A percentile compares a stretch with the other conserved stretches of the same genome.
These are phyloP conservation scores for Heliornis fulica DNA, from an alignment of 2,113 vertebrate genomes.

Conservation along the genomic window DNA sequence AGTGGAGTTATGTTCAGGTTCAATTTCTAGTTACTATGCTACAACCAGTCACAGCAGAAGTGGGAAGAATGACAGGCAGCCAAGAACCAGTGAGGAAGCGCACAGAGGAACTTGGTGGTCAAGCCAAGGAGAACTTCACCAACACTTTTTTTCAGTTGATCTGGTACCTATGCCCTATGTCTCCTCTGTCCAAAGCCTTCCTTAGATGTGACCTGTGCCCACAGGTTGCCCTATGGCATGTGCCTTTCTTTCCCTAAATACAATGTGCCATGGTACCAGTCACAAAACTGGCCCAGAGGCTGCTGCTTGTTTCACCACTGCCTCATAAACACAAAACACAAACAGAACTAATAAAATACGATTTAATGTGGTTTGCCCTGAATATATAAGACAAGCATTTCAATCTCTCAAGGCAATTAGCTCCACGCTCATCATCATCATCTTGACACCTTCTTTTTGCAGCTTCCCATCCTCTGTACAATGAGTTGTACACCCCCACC, in stretches of 20 bases:
- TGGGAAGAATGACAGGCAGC: rapidly evolving
- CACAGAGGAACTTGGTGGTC: not conserved
- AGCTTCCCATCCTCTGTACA: not conserved
- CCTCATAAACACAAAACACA: not conserved
- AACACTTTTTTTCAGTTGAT: not conserved
- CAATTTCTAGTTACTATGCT: not conserved
- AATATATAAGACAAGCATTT: not conserved
- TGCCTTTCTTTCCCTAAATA: not conserved
- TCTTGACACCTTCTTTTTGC: not conserved
- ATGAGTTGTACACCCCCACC: not conserved
- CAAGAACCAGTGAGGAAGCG: not conserved
- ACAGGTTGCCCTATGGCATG: not conserved
- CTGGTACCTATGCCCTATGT: not conserved
- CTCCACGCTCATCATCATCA: not conserved
- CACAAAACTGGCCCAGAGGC: not conserved
- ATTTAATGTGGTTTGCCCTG: conserved; percentile 18
- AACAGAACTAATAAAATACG: not conserved
- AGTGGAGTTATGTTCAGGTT: not conserved
- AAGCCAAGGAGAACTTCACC: not conserved
- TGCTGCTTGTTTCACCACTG: not conserved
- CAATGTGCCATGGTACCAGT: not conserved
- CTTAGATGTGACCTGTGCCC: not conserved
- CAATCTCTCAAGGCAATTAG: not conserved
- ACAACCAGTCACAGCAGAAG: rapidly evolving
- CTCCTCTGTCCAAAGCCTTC: not conserved